phyloP scores from a whole-genome alignment of 2,113 vertebrate genomes.

The Ictidomys tridecemlineatus region DNA sequence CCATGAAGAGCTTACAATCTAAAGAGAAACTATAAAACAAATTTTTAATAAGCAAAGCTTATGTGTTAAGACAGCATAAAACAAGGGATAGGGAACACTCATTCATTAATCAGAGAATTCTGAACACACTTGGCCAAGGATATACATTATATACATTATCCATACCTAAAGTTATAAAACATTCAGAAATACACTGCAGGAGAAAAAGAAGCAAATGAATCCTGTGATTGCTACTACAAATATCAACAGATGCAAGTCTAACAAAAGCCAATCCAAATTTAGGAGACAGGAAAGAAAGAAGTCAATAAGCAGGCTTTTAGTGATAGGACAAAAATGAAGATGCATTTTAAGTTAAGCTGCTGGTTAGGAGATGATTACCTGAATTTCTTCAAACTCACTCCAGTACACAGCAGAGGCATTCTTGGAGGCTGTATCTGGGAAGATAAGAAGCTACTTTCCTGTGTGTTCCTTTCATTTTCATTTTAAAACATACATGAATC shows the following conservation, averaged over 20 bases:
- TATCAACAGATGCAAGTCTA: constrained; percentile 72
- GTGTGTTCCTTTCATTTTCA: constrained; percentile 75
- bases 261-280: constrained; percentile 62
- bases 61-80: constrained; percentile 77
- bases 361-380: constrained; percentile 83
- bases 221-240: constrained; percentile 63
- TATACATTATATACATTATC: neutral
- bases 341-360: constrained; percentile 78
- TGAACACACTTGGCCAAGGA: constrained; percentile 63
- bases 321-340: constrained; percentile 77
- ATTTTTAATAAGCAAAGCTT: constrained; percentile 79
- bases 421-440: constrained; percentile 80
- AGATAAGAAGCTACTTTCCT: constrained; percentile 85
- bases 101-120: constrained; percentile 56
- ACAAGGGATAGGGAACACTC: constrained; percentile 50
- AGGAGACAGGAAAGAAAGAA: constrained; percentile 69
- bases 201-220: constrained; percentile 74
- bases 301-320: constrained; percentile 82
- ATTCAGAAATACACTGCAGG: constrained; percentile 67
- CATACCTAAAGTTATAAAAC: constrained; percentile 60
- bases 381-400: constrained; percentile 84
- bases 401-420: constrained; percentile 78
- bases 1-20: constrained; percentile 78
- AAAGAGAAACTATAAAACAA: constrained; percentile 68
- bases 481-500: constrained; percentile 79